Percentiles rank a stretch among this genome's conserved stretches.
Evolutionary conservation across 2,888 invertebrate genomes (phyloP).

Genomic region (Xanthostigma xanthostigma): DNA sequence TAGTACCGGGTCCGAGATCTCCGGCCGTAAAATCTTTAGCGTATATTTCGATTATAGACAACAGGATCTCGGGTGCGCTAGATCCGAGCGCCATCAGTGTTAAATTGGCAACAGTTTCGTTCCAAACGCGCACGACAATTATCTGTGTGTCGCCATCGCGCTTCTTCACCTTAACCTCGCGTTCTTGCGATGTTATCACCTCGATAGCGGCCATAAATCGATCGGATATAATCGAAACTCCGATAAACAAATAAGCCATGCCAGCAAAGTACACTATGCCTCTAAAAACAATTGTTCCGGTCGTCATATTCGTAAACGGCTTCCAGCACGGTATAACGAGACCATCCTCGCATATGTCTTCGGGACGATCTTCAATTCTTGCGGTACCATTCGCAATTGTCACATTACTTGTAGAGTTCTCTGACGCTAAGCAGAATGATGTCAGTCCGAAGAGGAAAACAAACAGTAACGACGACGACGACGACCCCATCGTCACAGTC

Average conservation of each 20-base stretch:
- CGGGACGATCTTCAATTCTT: background rate
- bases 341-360: slow-evolving; percentile 56
- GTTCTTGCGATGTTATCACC: slow-evolving; percentile 95
- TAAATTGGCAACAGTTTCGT: slow-evolving; percentile 96
- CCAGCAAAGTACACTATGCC: slow-evolving; percentile 81
- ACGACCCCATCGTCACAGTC: too few relatives aligned
- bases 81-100: slow-evolving; percentile 98
- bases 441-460: too few relatives aligned
- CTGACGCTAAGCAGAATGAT: too few relatives aligned
- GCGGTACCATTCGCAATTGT: background rate
- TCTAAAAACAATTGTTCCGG: slow-evolving; percentile 65
- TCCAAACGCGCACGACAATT: slow-evolving; percentile 93
- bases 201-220: slow-evolving; percentile 99
- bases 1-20: slow-evolving; percentile 94
- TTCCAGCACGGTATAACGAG: slow-evolving; percentile 78
- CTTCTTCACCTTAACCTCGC: slow-evolving; percentile 81
- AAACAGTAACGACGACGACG: too few relatives aligned
- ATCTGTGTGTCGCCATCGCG: slow-evolving; percentile 78
- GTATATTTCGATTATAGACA: slow-evolving; percentile 95
- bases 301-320: slow-evolving; percentile 62
- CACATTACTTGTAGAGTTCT: too few relatives aligned
- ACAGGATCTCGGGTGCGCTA: slow-evolving; percentile 93
- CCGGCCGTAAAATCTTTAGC: slow-evolving; percentile 92
- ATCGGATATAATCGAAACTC: slow-evolving; percentile 97
- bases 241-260: slow-evolving; percentile 91